These are phyloP conservation scores for Anisognathus igniventris DNA, from an alignment of 2,797 vertebrate species.

Conservation along the genomic window DNA sequence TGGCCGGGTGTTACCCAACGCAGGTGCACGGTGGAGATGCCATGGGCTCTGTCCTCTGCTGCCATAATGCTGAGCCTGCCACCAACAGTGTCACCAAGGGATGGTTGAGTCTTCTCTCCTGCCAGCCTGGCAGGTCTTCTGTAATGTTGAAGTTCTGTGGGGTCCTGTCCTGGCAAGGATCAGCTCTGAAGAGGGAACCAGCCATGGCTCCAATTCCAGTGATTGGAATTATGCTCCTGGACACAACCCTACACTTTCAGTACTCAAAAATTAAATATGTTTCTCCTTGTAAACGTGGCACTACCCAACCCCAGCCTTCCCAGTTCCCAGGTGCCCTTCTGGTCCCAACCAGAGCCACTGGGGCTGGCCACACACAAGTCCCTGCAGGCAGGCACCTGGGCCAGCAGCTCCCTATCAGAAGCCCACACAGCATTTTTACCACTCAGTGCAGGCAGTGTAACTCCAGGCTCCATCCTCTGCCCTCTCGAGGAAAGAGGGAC, in stretches of 20 bases:
- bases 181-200: background rate
- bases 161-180: background rate
- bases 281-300: background rate
- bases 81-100: fast-evolving
- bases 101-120: fast-evolving
- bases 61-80: background rate
- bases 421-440: background rate
- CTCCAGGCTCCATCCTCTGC: background rate
- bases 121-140: background rate
- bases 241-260: background rate
- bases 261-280: background rate
- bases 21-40: fast-evolving
- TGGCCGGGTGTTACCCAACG: constrained; percentile 19
- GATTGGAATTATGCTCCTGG: background rate
- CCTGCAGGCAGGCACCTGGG: fast-evolving
- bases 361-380: background rate
- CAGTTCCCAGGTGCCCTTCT: background rate
- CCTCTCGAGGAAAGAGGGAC: background rate
- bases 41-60: fast-evolving
- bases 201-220: fast-evolving
- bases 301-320: background rate
- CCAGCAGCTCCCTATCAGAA: background rate
- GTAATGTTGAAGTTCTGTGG: background rate
- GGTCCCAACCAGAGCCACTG: background rate
- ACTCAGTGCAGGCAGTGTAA: background rate